Evolutionary conservation across 2,888 invertebrate species (phyloP).

Genomic region (Eupithecia tripunctaria): DNA sequence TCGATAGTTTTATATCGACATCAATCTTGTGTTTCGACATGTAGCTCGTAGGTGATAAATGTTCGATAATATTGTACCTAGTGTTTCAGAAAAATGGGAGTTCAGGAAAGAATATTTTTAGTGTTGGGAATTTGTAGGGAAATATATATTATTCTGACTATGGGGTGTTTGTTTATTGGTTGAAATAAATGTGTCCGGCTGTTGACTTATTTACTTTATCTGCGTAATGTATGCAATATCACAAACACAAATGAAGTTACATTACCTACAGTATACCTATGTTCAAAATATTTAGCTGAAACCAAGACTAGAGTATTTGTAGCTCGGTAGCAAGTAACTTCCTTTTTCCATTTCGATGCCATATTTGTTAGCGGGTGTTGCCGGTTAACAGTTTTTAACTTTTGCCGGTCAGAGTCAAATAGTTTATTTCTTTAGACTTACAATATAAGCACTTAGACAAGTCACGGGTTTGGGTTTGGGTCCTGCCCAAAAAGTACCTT

Average conservation of each 20-base stretch:
- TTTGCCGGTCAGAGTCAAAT: too few relatives aligned
- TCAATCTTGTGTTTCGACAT: conserved; percentile 30
- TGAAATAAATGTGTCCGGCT: not conserved
- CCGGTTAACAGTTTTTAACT: too few relatives aligned
- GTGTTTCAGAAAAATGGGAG: conserved; percentile 24
- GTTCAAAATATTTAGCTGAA: not conserved
- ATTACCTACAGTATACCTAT: not conserved
- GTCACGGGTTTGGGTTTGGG: too few relatives aligned
- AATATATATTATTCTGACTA: conserved; percentile 11
- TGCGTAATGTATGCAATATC: not conserved
- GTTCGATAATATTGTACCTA: conserved; percentile 25
- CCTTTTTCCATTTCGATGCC: not conserved
- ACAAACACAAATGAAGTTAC: not conserved
- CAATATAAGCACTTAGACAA: too few relatives aligned
- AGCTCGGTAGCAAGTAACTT: not conserved
- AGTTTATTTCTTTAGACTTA: too few relatives aligned
- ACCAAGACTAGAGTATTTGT: not conserved
- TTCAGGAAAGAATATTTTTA: conserved; percentile 22
- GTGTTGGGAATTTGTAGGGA: conserved; percentile 14
- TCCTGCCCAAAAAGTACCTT: too few relatives aligned
- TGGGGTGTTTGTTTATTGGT: not conserved
- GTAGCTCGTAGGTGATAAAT: conserved; percentile 34
- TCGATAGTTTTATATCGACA: conserved; percentile 25
- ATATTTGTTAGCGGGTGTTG: too few relatives aligned
- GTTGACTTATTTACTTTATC: not conserved